These are phyloP conservation scores for Lydus trimaculatus DNA, from an alignment of 2,888 invertebrate species.

Conservation along the genomic window DNA sequence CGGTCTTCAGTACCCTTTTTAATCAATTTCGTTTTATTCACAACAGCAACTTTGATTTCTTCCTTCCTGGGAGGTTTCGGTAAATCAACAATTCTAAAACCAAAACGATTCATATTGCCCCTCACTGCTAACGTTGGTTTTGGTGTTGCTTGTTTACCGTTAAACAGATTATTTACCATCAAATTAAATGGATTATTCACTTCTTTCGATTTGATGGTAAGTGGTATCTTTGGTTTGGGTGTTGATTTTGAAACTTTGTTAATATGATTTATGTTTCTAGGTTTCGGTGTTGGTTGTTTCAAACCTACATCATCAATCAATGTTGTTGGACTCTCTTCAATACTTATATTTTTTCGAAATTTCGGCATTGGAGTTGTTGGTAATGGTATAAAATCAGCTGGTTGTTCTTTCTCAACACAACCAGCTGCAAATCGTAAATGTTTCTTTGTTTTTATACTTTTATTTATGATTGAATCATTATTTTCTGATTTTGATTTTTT, in stretches of 20 bases:
- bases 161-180: no score
- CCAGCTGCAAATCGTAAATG: background rate
- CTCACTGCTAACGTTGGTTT: background rate
- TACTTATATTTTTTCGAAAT: background rate
- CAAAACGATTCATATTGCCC: slow-evolving; percentile 35
- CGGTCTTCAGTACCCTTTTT: slow-evolving; percentile 37
- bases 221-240: background rate
- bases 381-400: slow-evolving; percentile 14
- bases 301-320: background rate
- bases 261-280: no score
- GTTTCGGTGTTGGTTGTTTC: slow-evolving; percentile 8
- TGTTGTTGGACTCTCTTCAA: background rate
- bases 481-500: slow-evolving; percentile 36
- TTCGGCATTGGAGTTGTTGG: slow-evolving; percentile 24
- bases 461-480: background rate
- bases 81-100: slow-evolving; percentile 37
- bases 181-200: no score
- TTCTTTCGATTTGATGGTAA: background rate
- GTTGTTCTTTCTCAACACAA: slow-evolving; percentile 4
- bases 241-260: no score
- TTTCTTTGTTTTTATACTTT: slow-evolving; percentile 3
- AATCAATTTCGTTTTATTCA: slow-evolving; percentile 39
- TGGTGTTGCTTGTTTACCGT: background rate
- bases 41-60: slow-evolving; percentile 39
- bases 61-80: slow-evolving; percentile 15